Conservation (phyloP, 2,888 invertebrate species). For the Pyrrhosoma nymphula region DNA sequence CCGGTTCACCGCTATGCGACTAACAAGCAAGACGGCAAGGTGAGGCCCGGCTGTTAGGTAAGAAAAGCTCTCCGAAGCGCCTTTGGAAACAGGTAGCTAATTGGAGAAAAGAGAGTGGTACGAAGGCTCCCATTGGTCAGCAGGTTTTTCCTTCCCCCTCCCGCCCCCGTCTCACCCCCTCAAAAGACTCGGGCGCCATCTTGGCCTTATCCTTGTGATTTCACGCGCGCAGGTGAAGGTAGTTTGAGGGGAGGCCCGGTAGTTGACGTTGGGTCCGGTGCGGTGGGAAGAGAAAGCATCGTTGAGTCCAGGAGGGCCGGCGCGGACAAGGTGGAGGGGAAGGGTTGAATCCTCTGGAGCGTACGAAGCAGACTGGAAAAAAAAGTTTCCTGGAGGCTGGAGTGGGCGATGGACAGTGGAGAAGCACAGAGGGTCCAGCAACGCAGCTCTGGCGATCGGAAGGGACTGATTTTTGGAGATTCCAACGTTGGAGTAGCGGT, state of each 20-base stretch:
- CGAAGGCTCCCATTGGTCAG: conserved; percentile 36
- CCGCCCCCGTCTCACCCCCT: not conserved
- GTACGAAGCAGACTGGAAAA: not conserved
- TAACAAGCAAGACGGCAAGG: conserved; percentile 25
- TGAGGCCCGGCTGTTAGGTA: conserved; percentile 42
- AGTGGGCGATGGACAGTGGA: not conserved
- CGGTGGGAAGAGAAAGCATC: not conserved
- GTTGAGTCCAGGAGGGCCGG: not conserved
- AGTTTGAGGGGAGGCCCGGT: not conserved
- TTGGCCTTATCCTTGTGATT: conserved; percentile 65
- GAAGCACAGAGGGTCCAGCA: not conserved
- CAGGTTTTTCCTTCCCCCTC: conserved; percentile 44
- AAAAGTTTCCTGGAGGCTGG: not conserved
- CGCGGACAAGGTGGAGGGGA: not conserved
- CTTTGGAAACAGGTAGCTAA: conserved; percentile 44
- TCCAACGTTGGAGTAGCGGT: not conserved
- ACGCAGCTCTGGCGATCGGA: not conserved
- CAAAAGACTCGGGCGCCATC: conserved; percentile 28
- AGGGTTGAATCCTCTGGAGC: not conserved
- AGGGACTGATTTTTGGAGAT: not conserved
- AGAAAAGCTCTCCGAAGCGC: not conserved
- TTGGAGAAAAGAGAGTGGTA: conserved; percentile 36
- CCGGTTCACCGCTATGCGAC: conserved; percentile 51
- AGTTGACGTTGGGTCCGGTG: not conserved
- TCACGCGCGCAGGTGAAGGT: conserved; percentile 36